phyloP scores from a whole-genome alignment of 2,113 vertebrate genomes.

The Hemicordylus capensis region DNA sequence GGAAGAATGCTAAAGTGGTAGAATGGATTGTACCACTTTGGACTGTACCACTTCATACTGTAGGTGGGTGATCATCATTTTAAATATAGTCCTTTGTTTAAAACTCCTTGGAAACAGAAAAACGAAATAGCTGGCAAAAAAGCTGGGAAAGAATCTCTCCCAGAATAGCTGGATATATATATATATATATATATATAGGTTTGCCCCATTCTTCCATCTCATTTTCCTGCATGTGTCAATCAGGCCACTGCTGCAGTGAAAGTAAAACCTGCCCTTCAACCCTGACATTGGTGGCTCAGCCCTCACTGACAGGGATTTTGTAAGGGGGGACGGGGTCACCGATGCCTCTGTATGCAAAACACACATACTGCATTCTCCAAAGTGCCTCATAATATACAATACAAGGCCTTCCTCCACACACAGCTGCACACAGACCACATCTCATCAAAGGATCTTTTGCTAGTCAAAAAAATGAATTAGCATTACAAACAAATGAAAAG shows the following conservation, averaged over 20 bases:
- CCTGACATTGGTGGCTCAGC: not conserved
- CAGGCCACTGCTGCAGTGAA: not conserved
- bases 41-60: not conserved
- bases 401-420: not conserved
- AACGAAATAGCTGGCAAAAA: not conserved
- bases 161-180: no score
- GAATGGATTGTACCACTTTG: not conserved
- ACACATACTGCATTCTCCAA: not conserved
- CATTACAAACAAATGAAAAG: no score
- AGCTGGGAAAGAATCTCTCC: no score
- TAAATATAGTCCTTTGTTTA: not conserved
- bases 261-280: not conserved
- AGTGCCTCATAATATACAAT: not conserved
- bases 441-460: not conserved
- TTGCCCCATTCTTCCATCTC: not conserved
- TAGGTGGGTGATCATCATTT: not conserved
- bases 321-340: no score
- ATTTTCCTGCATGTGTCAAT: not conserved
- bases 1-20: no score
- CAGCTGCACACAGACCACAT: no score
- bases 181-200: no score
- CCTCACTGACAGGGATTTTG: not conserved
- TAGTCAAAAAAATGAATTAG: no score
- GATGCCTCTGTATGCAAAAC: not conserved
- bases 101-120: not conserved